A percentile compares a stretch with the other conserved stretches of the same genome.
These are phyloP conservation scores for Malurus cyaneus DNA, from an alignment of 2,113 vertebrate genomes.

Conservation along the genomic window DNA sequence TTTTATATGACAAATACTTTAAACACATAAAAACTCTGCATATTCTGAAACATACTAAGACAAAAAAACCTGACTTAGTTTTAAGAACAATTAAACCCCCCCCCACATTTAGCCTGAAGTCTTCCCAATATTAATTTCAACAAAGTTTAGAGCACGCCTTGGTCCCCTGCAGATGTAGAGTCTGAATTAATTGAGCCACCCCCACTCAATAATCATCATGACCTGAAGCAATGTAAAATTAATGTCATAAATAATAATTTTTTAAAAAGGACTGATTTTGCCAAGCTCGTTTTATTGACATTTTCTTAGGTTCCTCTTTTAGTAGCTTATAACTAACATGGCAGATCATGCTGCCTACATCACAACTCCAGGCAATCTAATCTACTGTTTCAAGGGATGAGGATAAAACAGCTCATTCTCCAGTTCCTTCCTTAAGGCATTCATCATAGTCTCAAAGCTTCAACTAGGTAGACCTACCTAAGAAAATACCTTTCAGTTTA, in stretches of 20 bases:
- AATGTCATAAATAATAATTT: background rate
- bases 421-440: background rate
- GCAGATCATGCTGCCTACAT: background rate
- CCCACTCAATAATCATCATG: background rate
- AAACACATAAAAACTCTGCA: background rate
- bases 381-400: background rate
- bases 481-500: background rate
- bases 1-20: background rate
- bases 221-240: background rate
- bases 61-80: background rate
- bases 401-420: background rate
- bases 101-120: background rate
- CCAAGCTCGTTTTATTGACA: background rate
- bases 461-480: background rate
- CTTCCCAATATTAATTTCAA: background rate
- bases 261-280: background rate
- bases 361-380: background rate
- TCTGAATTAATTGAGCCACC: background rate
- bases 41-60: background rate
- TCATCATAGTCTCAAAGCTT: background rate
- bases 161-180: background rate
- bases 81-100: background rate
- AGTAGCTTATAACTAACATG: background rate
- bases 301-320: background rate
- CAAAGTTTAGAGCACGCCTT: background rate